Percentiles rank a stretch among this genome's conserved stretches.
phyloP scores from a whole-genome alignment of 2,888 invertebrate species.

The Ptilodon capucinus region DNA sequence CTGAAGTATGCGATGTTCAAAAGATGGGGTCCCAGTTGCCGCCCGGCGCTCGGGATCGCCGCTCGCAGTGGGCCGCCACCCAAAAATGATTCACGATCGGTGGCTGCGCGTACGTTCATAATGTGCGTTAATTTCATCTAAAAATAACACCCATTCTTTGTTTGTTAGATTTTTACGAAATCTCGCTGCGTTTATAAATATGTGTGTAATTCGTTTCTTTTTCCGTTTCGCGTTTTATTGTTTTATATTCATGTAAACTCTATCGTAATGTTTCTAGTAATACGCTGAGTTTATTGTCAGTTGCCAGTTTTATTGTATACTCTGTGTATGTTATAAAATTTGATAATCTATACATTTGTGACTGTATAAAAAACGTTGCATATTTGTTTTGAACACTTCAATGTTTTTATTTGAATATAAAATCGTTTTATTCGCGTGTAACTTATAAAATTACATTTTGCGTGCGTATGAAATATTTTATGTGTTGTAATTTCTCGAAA shows the following conservation, averaged over 20 bases:
- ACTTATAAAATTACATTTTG: not conserved
- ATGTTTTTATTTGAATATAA: conserved; percentile 1
- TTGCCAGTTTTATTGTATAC: conserved; percentile 36
- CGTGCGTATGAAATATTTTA: not conserved
- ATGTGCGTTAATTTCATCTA: conserved; percentile 80
- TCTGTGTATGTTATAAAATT: conserved; percentile 24
- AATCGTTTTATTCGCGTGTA: not conserved
- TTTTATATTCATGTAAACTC: conserved; percentile 33
- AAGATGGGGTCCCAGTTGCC: too few species aligned
- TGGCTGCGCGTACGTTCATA: conserved; percentile 69
- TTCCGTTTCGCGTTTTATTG: conserved; percentile 35
- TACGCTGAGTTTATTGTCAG: conserved; percentile 29
- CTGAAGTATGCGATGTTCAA: not conserved
- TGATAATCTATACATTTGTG: conserved; percentile 4
- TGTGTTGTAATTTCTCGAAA: too few species aligned
- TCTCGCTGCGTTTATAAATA: conserved; percentile 57
- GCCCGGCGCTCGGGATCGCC: conserved; percentile 15
- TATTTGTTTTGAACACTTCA: not conserved
- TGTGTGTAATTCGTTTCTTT: conserved; percentile 43
- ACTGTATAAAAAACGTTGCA: not conserved
- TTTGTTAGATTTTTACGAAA: conserved; percentile 77
- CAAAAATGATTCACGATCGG: conserved; percentile 69
- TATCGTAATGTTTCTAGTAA: conserved; percentile 30
- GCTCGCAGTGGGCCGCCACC: conserved; percentile 39
- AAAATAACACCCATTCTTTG: conserved; percentile 79